These are phyloP conservation scores for Temnopleurus reevesii DNA, from an alignment of 53 echinoderm and acorn worm genomes.

Conservation along the genomic window DNA sequence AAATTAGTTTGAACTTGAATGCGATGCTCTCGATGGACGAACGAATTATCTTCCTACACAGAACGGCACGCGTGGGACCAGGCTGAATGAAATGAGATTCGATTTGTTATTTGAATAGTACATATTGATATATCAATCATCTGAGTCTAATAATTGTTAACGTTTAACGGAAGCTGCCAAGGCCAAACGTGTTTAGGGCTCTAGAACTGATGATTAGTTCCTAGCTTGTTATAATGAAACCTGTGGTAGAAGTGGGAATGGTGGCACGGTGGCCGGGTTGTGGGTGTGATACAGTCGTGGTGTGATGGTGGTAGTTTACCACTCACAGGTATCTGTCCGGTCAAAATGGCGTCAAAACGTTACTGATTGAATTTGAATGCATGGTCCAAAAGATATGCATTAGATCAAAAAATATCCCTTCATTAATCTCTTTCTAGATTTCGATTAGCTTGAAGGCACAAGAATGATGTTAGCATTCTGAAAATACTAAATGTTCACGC, in stretches of 20 bases:
- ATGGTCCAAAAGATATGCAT: neutral
- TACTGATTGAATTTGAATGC: neutral
- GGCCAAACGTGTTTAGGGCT: slow-evolving; percentile 39
- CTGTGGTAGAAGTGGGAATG: neutral
- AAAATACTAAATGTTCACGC: no score
- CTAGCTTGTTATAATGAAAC: neutral
- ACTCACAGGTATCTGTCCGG: neutral
- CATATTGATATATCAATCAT: slow-evolving; percentile 53
- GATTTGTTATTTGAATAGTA: slow-evolving; percentile 55
- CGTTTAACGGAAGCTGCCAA: slow-evolving; percentile 30
- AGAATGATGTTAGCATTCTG: no score
- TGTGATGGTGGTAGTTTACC: neutral
- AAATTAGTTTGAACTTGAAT: slow-evolving; percentile 42
- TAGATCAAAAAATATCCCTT: neutral
- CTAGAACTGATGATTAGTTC: neutral
- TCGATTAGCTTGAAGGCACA: no score
- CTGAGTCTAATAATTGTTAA: slow-evolving; percentile 32
- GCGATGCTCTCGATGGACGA: neutral
- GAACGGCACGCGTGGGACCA: slow-evolving; percentile 2
- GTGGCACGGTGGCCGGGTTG: neutral
- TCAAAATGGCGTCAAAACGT: neutral
- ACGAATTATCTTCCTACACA: slow-evolving; percentile 10
- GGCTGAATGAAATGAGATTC: neutral
- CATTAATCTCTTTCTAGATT: no score
- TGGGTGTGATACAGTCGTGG: neutral